phyloP scores from a whole-genome alignment of 2,888 invertebrate species.

The Nebria salina region DNA sequence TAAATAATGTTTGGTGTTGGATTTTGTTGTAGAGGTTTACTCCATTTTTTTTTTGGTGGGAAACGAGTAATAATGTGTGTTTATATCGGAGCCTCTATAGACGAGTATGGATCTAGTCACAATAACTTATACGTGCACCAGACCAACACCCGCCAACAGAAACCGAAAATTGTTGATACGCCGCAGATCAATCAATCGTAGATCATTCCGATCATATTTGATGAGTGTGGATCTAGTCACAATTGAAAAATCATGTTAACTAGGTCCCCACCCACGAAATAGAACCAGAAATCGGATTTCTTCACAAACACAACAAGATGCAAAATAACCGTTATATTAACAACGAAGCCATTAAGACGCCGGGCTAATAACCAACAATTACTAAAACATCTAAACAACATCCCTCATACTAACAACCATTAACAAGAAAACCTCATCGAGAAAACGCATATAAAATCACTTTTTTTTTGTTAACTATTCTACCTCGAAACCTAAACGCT shows the following conservation, averaged over 20 bases:
- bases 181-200: neutral
- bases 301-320: neutral
- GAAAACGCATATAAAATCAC: neutral
- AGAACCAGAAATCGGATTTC: constrained; percentile 53
- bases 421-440: neutral
- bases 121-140: constrained; percentile 73
- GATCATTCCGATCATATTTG: constrained; percentile 65
- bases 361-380: no score
- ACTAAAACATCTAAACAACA: no score
- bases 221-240: constrained; percentile 94
- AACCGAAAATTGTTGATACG: constrained; percentile 58
- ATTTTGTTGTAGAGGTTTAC: neutral
- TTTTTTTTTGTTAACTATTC: constrained; percentile 18
- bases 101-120: constrained; percentile 94
- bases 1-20: no score
- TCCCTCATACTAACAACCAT: no score
- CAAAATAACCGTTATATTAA: neutral
- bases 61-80: neutral
- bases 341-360: no score
- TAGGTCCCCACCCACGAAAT: constrained; percentile 79
- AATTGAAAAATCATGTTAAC: constrained; percentile 69
- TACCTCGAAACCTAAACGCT: constrained; percentile 39
- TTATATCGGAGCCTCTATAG: constrained; percentile 68
- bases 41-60: neutral
- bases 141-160: constrained; percentile 85